Evolutionary conservation across 2,113 vertebrate genomes (phyloP).

Genomic region (Alethe castanea): DNA sequence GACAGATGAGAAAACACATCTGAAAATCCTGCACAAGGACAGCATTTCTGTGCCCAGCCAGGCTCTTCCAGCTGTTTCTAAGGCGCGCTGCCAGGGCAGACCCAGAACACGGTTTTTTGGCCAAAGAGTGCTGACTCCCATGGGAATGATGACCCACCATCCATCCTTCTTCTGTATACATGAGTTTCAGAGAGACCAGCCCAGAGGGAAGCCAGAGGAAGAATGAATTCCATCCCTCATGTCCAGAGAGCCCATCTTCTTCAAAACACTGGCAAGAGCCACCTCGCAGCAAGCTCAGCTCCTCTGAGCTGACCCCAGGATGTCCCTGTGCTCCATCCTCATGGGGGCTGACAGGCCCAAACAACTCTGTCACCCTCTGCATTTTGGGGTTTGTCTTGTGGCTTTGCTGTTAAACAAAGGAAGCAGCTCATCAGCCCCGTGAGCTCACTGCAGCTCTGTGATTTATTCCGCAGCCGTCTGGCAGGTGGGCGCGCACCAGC

Average conservation of each 20-base stretch:
- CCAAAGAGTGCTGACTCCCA: background rate
- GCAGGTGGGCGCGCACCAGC: constrained; percentile 7
- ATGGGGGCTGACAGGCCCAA: background rate
- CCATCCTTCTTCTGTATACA: rapidly evolving
- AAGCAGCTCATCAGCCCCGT: background rate
- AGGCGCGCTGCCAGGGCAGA: too few relatives aligned
- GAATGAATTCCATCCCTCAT: background rate
- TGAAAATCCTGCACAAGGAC: background rate
- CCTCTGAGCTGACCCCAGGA: background rate
- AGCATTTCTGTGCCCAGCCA: background rate
- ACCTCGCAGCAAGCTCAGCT: background rate
- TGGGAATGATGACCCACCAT: rapidly evolving
- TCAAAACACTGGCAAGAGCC: background rate
- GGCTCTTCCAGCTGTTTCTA: background rate
- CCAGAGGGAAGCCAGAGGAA: background rate
- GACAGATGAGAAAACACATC: background rate
- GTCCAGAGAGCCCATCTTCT: background rate
- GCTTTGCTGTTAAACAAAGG: background rate
- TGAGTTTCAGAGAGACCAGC: background rate
- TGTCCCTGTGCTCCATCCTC: rapidly evolving
- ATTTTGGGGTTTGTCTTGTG: background rate
- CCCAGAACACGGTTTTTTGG: rapidly evolving
- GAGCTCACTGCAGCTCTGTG: background rate
- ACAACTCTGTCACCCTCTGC: background rate
- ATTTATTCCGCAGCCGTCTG: background rate